Evolutionary conservation across 2,888 invertebrate genomes (phyloP), one percentile per base, ranked within the genome.

Genomic region (Lasioglossum vierecki): DNA sequence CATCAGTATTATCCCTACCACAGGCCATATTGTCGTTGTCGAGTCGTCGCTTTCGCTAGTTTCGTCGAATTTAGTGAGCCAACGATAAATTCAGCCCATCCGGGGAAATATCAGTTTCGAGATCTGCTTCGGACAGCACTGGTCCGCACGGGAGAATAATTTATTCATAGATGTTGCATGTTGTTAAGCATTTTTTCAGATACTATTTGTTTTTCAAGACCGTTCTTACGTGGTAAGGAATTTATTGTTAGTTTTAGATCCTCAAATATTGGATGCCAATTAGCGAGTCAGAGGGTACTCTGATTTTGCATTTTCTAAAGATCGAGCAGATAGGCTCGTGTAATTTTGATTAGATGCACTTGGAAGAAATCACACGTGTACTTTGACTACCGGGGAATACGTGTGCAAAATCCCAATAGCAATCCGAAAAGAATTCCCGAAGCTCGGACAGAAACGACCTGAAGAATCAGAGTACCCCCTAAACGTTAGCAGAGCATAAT

Each of bases 171-270:
- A 63, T 44, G 30, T 44, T 26, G 11, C 46, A 15, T 35, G n/a
- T 76, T 4, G 26, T 57, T 53, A 78, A 57, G 22, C 53, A 49
- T 68, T 8, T 44, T 66, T 76, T 49, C 18, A 68, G 75, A 49
- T 68, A n/a, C 0, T 68, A 76, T 72, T 57, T 44, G 63, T 39
- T 68, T 77, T 49, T 11, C n/a, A 0, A 70, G n/a, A 63, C 26
- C 18, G 49, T 30, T 15, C n/a, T 30, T 70, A 39, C 30, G 15
- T n/a, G 83, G 76, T 22, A 75, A 57, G 66, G 57, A 46, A 26
- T 72, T 76, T 46, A 9, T 49, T 22, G 3, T 30, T 84, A 84
- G 84, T 66, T 83, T 84, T 84, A 84, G 44, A 77, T 13, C 5
- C 15, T 63, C 0, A 4, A 26, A 11, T 13, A 26, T 41, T 2